Base-by-base conservation (phyloP, 2,888 invertebrate species). In the Eurytoma californica region DNA sequence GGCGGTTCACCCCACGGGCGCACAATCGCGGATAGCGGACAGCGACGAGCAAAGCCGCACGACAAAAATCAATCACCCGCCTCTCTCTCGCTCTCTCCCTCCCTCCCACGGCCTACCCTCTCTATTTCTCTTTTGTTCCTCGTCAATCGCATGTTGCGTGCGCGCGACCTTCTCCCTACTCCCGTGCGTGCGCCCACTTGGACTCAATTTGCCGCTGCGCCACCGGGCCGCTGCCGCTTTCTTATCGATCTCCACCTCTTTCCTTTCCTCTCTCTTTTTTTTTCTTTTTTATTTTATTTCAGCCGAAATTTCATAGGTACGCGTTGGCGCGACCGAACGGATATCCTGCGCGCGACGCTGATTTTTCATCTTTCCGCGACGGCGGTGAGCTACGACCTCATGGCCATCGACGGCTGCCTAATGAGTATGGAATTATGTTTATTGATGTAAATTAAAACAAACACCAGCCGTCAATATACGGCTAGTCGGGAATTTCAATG, bases 51-150 rank as follows among this genome's bases (percentile, higher is more conserved):
- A 88, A 88, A 89, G 88, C 89, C 88, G 68, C 76, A 88, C 89
- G 88, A 89, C 90, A 90, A 90, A 90, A 90, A 90, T 90, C 90
- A 90, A 90, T 90, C 90, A 14, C 63, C 16, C 49, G 12, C 18
- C 28, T 18, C 18, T n/a, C 51, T 72, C 39, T 61, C 60, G 20
- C 53, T 55, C 75, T n/a, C 55, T 53, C 72, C 16, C 58, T 60
- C 73, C 20, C 77, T 53, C 63, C 55, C 79, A 39, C 80, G 58
- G 68, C 66, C 70, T 61, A 76, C 67, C 24, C 28, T 60, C 24
- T 72, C 58, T 78, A 72, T 61, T 58, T 16, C 80, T 75, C 80
- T 79, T 82, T 81, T 73, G 73, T 70, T 78, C 79, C 77, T 78
- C 81, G 78, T 80, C 81, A 79, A 81, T 82, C 79, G 81, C 70